phyloP scores from a whole-genome alignment of 2,888 invertebrate species.

The Clepsis dumicolana region DNA sequence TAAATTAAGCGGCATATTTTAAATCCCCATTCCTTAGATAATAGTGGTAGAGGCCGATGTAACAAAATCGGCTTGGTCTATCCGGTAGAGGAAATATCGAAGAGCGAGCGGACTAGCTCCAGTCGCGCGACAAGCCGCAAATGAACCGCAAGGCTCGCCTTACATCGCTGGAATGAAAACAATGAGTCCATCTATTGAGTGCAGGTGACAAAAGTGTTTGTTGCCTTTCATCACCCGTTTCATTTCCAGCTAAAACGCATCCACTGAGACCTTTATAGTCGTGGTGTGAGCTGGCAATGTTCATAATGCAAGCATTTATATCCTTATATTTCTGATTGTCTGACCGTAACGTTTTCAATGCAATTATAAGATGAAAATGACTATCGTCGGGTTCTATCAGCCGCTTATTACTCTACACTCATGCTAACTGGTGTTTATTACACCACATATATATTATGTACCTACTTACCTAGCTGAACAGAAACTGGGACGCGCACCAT shows the following conservation, averaged over 20 bases:
- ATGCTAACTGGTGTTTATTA: slow-evolving; percentile 49
- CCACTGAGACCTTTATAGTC: slow-evolving; percentile 9
- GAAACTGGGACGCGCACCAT: slow-evolving; percentile 56
- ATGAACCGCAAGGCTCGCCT: slow-evolving; percentile 63
- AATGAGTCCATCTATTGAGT: slow-evolving; percentile 65
- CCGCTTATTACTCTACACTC: slow-evolving; percentile 34
- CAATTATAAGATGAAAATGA: slow-evolving; percentile 35
- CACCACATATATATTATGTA: slow-evolving; percentile 40
- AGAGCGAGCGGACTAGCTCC: slow-evolving; percentile 43
- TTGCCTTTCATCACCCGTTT: slow-evolving; percentile 26
- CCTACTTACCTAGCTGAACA: slow-evolving; percentile 34
- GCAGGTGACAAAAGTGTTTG: slow-evolving; percentile 62
- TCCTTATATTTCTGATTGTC: neutral
- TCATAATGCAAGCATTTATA: neutral
- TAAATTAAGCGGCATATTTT: slow-evolving; percentile 45
- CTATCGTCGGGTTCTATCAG: slow-evolving; percentile 29
- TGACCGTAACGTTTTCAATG: slow-evolving; percentile 2
- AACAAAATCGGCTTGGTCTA: slow-evolving; percentile 46
- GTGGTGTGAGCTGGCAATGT: slow-evolving; percentile 1
- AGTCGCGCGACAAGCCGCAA: slow-evolving; percentile 58
- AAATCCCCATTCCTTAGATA: slow-evolving; percentile 47
- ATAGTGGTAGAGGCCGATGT: slow-evolving; percentile 45
- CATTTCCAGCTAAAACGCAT: slow-evolving; percentile 20
- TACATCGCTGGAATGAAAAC: slow-evolving; percentile 71
- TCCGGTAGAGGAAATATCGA: slow-evolving; percentile 49